phyloP scores from a whole-genome alignment of 2,113 vertebrate species.

The Datnioides undecimradiatus region DNA sequence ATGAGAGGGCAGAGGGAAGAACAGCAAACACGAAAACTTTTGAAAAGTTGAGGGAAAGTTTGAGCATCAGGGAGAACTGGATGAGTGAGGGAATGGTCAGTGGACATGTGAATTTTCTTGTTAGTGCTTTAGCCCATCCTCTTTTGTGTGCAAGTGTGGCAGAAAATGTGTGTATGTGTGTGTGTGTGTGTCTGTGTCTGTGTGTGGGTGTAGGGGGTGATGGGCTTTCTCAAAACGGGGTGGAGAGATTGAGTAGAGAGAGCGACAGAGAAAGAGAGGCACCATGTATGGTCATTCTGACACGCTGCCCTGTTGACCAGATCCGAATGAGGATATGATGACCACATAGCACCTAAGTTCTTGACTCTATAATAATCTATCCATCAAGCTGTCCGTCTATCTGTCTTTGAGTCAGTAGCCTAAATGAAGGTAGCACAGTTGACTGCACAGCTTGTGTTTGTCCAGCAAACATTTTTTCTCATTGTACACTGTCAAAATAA shows the following conservation, averaged over 20 bases:
- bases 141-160: constrained; percentile 47
- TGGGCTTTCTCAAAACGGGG: constrained; percentile 39
- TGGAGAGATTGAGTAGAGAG: constrained; percentile 43
- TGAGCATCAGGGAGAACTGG: constrained; percentile 10
- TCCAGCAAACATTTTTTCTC: constrained; percentile 48
- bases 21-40: constrained; percentile 5
- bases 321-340: constrained; percentile 65
- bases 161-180: constrained; percentile 29
- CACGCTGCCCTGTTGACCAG: constrained; percentile 48
- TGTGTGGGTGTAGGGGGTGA: constrained; percentile 23
- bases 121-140: constrained; percentile 57
- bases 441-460: constrained; percentile 54
- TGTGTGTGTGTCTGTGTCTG: constrained; percentile 12
- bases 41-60: constrained; percentile 28
- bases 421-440: neutral
- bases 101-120: constrained; percentile 59
- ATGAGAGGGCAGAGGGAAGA: neutral
- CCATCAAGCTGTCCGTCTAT: neutral
- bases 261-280: constrained; percentile 40
- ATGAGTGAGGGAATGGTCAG: constrained; percentile 18
- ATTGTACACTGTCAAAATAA: constrained; percentile 8
- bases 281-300: constrained; percentile 77
- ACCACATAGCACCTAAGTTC: constrained; percentile 33
- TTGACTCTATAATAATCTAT: constrained; percentile 8
- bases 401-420: constrained; percentile 4